Evolutionary conservation across 1,140 invertebrate genomes (phyloP), one percentile per base, ranked within the genome.

Genomic region (Drosophila chauvacae): DNA sequence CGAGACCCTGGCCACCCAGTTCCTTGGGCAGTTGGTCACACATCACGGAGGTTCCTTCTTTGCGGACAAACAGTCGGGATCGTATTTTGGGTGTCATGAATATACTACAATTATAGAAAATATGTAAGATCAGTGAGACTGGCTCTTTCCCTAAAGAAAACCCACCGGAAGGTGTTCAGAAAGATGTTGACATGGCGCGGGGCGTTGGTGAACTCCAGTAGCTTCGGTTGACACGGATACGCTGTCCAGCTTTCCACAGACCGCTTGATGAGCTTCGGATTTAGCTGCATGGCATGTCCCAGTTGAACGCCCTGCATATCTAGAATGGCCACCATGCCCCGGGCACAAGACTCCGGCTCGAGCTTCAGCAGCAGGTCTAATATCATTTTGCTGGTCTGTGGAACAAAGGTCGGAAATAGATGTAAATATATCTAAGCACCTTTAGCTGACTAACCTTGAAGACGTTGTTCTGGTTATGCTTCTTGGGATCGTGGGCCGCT

Each of bases 1-100:
- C 93, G 9, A 93, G 93, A 28, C 93, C 93, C 9, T 78, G 92
- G 0, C 95, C 95, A n/a, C 95, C 94, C 69, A 96, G 94, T 37
- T 95, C 94, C 3, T 75, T 71, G 0, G 95, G 95, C 20, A 96
- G 81, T 51, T 94, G 87, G 13, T 93, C 91, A 42, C 81, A 81
- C 9, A 94, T 84, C 3, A 93, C 90, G 26, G 93, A 86, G 33
- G 90, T 57, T 94, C 86, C 33, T 79, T 90, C 28, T 81, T 86
- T 35, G 70, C 85, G 94, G 1, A 95, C 92, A 58, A 93, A 83
- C 5, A 96, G 93, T 57, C 95, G 93, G 2, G 93, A 90, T 50
- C 93, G 94, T 70, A 96, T 90, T 78, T 97, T 96, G 45, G 94
- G 93, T 26, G 94, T 95, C 95, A 97, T 95, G 77, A 97, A 97